phyloP scores from a whole-genome alignment of 30 jellyfish, hydroid and myxozoan species.

The Chrysaora quinquecirrha region DNA sequence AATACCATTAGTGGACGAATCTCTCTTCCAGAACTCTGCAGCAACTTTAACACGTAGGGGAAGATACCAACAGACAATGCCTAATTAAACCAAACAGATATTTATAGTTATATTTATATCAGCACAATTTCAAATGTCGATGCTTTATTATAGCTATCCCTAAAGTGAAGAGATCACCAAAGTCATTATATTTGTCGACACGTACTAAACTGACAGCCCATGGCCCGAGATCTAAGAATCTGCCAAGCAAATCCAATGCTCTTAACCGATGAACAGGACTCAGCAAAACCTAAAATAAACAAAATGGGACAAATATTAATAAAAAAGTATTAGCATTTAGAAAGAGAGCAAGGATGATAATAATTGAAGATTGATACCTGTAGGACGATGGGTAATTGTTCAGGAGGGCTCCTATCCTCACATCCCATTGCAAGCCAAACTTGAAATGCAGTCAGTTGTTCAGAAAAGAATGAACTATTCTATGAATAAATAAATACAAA shows the following conservation, averaged over 20 bases:
- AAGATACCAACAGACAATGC: conserved; percentile 93
- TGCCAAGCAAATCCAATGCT: conserved; percentile 89
- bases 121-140: no score
- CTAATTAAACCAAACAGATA: no score
- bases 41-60: conserved; percentile 85
- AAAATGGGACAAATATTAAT: neutral
- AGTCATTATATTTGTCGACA: no score
- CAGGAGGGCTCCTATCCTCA: conserved; percentile 93
- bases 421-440: conserved; percentile 99
- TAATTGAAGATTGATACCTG: conserved; percentile 57
- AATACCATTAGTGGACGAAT: conserved; percentile 95
- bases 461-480: conserved; percentile 94
- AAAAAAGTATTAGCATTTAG: neutral
- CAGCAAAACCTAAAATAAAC: conserved; percentile 64
- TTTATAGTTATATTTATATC: no score
- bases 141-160: no score
- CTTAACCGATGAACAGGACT: conserved; percentile 96
- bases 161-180: no score
- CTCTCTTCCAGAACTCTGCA: conserved; percentile 93
- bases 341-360: neutral
- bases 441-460: conserved; percentile 94
- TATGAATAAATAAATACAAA: conserved; percentile 41
- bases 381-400: conserved; percentile 92
- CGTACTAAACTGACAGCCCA: conserved; percentile 98
- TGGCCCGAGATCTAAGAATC: conserved; percentile 97